Evolutionary conservation across 2,113 vertebrate species (phyloP).

Genomic region (Pseudopodoces humilis): DNA sequence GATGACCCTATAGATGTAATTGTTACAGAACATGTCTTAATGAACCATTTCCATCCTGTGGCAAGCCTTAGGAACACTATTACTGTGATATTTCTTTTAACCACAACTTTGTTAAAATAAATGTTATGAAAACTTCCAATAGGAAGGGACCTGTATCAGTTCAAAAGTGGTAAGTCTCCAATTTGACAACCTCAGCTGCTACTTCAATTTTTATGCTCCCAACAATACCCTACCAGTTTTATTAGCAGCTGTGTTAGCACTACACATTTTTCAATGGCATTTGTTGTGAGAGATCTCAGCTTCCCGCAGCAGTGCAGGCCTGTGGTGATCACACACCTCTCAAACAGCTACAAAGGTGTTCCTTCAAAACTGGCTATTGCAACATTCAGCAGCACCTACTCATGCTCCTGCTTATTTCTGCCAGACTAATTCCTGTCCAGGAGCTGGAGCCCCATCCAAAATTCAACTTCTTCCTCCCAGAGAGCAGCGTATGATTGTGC

Average conservation of each 20-base stretch:
- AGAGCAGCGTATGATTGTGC: rapidly evolving
- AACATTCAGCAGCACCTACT: not conserved
- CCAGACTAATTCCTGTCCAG: not conserved
- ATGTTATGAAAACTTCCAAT: not conserved
- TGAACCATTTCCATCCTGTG: not conserved
- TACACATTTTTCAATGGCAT: not conserved
- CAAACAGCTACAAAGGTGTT: not conserved
- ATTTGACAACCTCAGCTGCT: not conserved
- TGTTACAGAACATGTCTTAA: not conserved
- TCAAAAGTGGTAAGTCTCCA: not conserved
- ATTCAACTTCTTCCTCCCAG: not conserved
- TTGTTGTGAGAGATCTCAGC: not conserved
- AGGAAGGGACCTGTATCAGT: not conserved
- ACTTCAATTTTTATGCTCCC: not conserved
- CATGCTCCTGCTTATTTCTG: not conserved
- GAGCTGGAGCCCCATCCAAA: not conserved
- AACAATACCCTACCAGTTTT: not conserved
- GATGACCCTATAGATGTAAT: not conserved
- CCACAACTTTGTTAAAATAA: not conserved
- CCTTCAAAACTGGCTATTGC: not conserved
- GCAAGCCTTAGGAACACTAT: not conserved
- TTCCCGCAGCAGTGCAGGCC: not conserved
- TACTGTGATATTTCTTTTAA: not conserved
- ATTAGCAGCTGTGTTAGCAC: not conserved
- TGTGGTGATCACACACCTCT: not conserved